A percentile compares a stretch with the other conserved stretches of the same genome.
phyloP scores from a whole-genome alignment of 35 echinoderm and acorn worm species.

The Apostichopus japonicus region DNA sequence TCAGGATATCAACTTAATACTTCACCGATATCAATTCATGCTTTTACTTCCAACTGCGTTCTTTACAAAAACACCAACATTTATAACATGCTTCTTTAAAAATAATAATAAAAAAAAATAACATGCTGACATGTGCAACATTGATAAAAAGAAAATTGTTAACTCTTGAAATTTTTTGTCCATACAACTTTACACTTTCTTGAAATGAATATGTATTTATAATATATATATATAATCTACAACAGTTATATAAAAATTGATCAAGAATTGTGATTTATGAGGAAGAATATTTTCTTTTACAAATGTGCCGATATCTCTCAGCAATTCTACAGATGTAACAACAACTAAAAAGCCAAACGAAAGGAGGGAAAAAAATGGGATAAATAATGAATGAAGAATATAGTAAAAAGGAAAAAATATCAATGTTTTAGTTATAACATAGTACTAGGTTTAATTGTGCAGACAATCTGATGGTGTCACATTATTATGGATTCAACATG shows the following conservation, averaged over 20 bases:
- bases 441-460: neutral
- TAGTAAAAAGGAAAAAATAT: neutral
- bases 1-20: too few relatives aligned
- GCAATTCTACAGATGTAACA: neutral
- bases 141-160: conserved; percentile 41
- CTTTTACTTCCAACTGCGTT: conserved; percentile 29
- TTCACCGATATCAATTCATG: too few relatives aligned
- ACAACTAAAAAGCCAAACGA: too few relatives aligned
- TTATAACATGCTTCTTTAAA: conserved; percentile 41
- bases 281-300: conserved; percentile 58
- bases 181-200: conserved; percentile 60
- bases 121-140: conserved; percentile 38
- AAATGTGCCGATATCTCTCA: conserved; percentile 5
- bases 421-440: neutral
- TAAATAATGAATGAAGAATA: neutral
- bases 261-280: conserved; percentile 53
- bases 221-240: conserved; percentile 67
- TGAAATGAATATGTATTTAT: conserved; percentile 67
- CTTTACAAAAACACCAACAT: conserved; percentile 59
- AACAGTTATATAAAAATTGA: conserved; percentile 61
- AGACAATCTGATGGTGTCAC: neutral
- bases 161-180: conserved; percentile 52
- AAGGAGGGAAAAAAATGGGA: neutral
- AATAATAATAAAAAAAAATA: too few relatives aligned
- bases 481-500: neutral